Evolutionary conservation across 2,797 vertebrate genomes (phyloP), one percentile per base, ranked within the genome.

Genomic region (Podargus strigoides): DNA sequence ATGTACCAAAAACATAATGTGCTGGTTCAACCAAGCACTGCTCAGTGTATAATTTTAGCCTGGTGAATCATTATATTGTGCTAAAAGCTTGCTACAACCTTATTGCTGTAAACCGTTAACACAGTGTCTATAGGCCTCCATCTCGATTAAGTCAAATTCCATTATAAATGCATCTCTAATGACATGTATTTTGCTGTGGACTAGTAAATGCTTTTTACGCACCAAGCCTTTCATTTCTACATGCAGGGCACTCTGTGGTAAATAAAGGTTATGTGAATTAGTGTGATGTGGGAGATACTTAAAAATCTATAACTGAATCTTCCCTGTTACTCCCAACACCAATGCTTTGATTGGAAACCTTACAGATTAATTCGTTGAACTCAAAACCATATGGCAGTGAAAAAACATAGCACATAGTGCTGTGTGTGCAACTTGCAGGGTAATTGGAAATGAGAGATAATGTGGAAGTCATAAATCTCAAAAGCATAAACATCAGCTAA

Each of bases 1-100:
- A 46, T 79, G 80, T 85, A 91, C 56, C 5, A 14, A 82, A 94
- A 95, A 85, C 90, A 92, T 82, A 82, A 91, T 44, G 50, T 70
- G 77, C 84, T 94, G 72, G 72, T 89, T 93, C 53, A 85, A 90
- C 52, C 87, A 62, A 86, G 85, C 8, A 6, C 68, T 75, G 53
- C 64, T 95, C 62, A 42, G 41, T 62, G 73, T 82, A 30, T 92
- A 94, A 95, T 96, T 96, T 94, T 94, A 95, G 85, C 53, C 32
- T 75, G 50, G 63, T 91, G 85, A 92, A 90, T 96, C 90, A 93
- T 87, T 94, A 68, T 87, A 59, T 88, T 85, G 74, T 94, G 84
- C 86, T 93, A 82, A 96, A 91, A 95, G 87, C 93, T 91, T 84
- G 88, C 81, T 87, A 79, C 89, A 82, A 67, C 86, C 76, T 78